Evolutionary conservation across 2,888 invertebrate genomes (phyloP).

Genomic region (Synanthedon vespiformis): DNA sequence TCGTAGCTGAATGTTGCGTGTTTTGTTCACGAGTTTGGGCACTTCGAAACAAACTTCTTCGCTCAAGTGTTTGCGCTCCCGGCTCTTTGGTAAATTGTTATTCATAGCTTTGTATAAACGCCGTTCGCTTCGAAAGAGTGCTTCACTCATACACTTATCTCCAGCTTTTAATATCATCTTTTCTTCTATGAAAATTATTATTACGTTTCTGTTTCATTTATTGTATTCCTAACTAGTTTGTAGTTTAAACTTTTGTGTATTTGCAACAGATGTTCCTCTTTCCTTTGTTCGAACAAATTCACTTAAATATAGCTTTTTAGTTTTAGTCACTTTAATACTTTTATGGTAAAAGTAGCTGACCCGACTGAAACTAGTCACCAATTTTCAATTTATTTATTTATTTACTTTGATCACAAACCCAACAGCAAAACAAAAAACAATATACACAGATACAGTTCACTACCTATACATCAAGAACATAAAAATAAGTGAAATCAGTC

Average conservation of each 20-base stretch:
- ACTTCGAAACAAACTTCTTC: conserved; percentile 63
- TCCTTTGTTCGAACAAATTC: too few species aligned
- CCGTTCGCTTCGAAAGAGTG: conserved; percentile 52
- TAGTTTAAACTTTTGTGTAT: conserved; percentile 5
- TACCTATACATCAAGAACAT: too few species aligned
- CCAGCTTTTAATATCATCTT: conserved; percentile 47
- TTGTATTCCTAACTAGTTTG: conserved; percentile 23
- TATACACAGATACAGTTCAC: too few species aligned
- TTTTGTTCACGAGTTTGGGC: conserved; percentile 61
- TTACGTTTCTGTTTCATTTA: conserved; percentile 30
- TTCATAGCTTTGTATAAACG: conserved; percentile 67
- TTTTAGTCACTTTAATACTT: too few species aligned
- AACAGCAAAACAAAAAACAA: too few species aligned
- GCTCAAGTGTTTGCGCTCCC: conserved; percentile 62
- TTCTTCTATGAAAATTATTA: conserved; percentile 47
- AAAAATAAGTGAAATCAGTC: too few species aligned
- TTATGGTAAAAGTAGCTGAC: too few species aligned
- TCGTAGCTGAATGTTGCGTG: conserved; percentile 44
- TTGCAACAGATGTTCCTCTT: background rate
- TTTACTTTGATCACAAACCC: too few species aligned
- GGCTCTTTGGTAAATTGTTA: conserved; percentile 67
- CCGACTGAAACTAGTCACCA: too few species aligned
- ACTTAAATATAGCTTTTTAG: too few species aligned
- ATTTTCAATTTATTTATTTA: too few species aligned
- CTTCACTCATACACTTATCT: conserved; percentile 58